Conservation (phyloP, 2,888 invertebrate genomes). For the Drosophila fungiperda region DNA sequence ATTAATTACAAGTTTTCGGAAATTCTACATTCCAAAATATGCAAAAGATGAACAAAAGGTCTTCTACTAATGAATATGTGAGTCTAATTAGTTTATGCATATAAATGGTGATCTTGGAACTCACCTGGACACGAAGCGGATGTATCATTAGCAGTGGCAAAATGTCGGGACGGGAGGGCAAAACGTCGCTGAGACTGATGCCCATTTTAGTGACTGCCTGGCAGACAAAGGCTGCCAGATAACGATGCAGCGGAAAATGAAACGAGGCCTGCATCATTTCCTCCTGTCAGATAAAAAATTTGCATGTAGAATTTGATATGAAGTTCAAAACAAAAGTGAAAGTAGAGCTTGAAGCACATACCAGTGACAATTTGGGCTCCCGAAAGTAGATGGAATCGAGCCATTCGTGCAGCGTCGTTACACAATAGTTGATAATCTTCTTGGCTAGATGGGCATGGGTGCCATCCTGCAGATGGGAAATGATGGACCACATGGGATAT, state of each 20-base stretch:
- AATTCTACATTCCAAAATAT: background rate
- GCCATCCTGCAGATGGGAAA: conserved; percentile 92
- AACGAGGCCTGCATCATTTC: conserved; percentile 96
- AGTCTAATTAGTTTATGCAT: background rate
- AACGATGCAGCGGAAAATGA: conserved; percentile 98
- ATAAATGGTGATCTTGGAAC: conserved; percentile 72
- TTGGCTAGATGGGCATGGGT: conserved; percentile 91
- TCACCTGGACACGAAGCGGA: conserved; percentile 96
- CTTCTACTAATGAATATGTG: background rate
- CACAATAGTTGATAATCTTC: conserved; percentile 91
- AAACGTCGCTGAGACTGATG: conserved; percentile 90
- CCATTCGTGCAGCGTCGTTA: conserved; percentile 94
- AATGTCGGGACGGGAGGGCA: conserved; percentile 91
- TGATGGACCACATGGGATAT: conserved; percentile 98
- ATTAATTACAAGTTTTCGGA: background rate
- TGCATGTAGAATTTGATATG: background rate
- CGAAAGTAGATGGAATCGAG: conserved; percentile 92
- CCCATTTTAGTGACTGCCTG: conserved; percentile 94
- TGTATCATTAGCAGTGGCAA: conserved; percentile 95
- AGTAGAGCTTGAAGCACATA: conserved; percentile 19
- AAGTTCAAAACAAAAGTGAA: background rate
- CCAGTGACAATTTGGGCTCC: conserved; percentile 87
- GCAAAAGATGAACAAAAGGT: background rate
- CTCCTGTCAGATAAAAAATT: conserved; percentile 86
- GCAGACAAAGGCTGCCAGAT: conserved; percentile 94